A percentile compares a stretch with the other conserved stretches of the same genome.
phyloP scores from a whole-genome alignment of 2,113 vertebrate species.

The Cervus canadensis region DNA sequence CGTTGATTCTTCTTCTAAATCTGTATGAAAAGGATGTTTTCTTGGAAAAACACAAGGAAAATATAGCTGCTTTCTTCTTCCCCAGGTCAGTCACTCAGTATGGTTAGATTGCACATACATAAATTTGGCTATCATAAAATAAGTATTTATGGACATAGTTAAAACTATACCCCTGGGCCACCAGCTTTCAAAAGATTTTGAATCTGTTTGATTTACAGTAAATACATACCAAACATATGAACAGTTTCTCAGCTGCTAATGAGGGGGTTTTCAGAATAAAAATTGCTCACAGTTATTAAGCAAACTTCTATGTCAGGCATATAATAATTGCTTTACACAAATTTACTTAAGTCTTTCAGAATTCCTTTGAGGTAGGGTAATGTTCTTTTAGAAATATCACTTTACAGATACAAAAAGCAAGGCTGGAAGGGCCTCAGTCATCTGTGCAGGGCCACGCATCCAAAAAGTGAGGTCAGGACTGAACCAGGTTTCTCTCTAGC shows the following conservation, averaged over 20 bases:
- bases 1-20: constrained; percentile 42
- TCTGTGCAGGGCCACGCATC: not conserved
- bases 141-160: not conserved
- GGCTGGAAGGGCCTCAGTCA: not conserved
- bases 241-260: not conserved
- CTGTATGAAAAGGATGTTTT: constrained; percentile 52
- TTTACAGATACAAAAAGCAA: not conserved
- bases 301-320: not conserved
- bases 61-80: constrained; percentile 29
- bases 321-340: constrained; percentile 11
- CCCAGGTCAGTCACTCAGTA: not conserved
- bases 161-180: not conserved
- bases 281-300: not conserved
- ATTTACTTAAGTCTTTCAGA: constrained; percentile 22
- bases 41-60: constrained; percentile 45
- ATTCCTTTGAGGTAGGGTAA: constrained; percentile 67
- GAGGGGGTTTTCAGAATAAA: constrained; percentile 42
- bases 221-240: constrained; percentile 19
- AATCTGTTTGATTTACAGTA: constrained; percentile 36
- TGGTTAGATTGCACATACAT: not conserved
- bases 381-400: constrained; percentile 31
- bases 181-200: constrained; percentile 32
- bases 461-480: not conserved
- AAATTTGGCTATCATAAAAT: not conserved
- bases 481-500: not conserved